Evolutionary conservation across 2,113 vertebrate genomes (phyloP).

Genomic region (Gulo gulo): DNA sequence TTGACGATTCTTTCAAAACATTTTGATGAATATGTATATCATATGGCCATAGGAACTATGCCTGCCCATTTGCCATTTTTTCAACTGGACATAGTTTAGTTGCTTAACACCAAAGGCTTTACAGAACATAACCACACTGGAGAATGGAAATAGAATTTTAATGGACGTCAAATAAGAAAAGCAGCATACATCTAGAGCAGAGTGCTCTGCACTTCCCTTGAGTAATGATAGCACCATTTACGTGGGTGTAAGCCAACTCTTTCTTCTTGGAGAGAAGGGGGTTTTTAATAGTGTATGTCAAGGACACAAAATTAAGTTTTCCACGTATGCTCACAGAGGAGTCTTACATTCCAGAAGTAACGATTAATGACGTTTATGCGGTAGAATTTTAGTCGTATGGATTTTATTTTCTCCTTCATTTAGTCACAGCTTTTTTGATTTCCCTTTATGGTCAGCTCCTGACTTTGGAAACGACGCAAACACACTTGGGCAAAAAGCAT

Average conservation of each 20-base stretch:
- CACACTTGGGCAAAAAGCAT: not conserved
- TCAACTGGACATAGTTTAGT: not conserved
- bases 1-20: slow-evolving; percentile 54
- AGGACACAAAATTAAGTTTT: slow-evolving; percentile 53
- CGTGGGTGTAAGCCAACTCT: not conserved
- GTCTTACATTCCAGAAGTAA: slow-evolving; percentile 54
- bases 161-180: slow-evolving; percentile 54
- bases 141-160: slow-evolving; percentile 49
- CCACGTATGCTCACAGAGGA: slow-evolving; percentile 26
- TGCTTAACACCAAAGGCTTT: slow-evolving; percentile 47
- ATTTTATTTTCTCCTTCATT: slow-evolving; percentile 55
- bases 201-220: not conserved
- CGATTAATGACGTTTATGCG: slow-evolving; percentile 67
- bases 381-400: not conserved
- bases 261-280: slow-evolving; percentile 26
- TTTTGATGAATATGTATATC: slow-evolving; percentile 52
- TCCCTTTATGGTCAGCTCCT: not conserved
- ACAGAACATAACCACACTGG: not conserved
- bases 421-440: slow-evolving; percentile 17
- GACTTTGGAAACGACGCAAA: slow-evolving; percentile 31
- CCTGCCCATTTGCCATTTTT: slow-evolving; percentile 48
- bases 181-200: slow-evolving; percentile 24
- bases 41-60: not conserved
- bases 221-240: slow-evolving; percentile 38
- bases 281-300: slow-evolving; percentile 44